phyloP scores from a whole-genome alignment of 2,797 vertebrate genomes.

The Gymnoscopelus braueri region DNA sequence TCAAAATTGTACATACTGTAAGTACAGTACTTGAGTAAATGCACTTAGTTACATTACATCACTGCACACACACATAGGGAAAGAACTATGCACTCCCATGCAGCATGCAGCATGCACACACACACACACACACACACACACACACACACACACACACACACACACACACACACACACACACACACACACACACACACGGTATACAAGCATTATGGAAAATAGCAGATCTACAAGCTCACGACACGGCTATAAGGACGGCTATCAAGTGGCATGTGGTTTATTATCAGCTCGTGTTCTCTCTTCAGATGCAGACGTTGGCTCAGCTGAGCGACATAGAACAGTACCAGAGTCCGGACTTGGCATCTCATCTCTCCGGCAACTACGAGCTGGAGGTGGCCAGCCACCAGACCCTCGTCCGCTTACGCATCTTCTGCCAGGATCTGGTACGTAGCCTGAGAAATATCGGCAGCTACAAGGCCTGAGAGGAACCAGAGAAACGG shows the following conservation, averaged over 20 bases:
- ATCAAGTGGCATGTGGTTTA: no score
- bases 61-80: no score
- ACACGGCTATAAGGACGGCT: no score
- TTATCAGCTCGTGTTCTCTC: no score
- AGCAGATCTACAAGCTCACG: neutral
- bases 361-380: conserved; percentile 34
- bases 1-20: no score
- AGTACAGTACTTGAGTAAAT: no score
- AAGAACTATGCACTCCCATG: no score
- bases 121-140: no score
- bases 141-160: neutral
- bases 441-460: conserved; percentile 68
- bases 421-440: conserved; percentile 71
- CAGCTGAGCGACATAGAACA: conserved; percentile 1
- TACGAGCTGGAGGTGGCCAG: conserved; percentile 60
- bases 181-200: conserved; percentile 6
- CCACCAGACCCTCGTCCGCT: conserved; percentile 66
- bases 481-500: neutral
- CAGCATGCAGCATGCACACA: no score
- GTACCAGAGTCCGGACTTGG: conserved; percentile 18
- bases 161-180: conserved; percentile 12
- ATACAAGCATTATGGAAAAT: neutral
- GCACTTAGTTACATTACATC: no score
- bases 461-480: conserved; percentile 17
- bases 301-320: conserved; percentile 56